Percentiles rank a stretch among this genome's conserved stretches.
phyloP scores from a whole-genome alignment of 2,888 invertebrate genomes.

The Ischnus inquisitorius region DNA sequence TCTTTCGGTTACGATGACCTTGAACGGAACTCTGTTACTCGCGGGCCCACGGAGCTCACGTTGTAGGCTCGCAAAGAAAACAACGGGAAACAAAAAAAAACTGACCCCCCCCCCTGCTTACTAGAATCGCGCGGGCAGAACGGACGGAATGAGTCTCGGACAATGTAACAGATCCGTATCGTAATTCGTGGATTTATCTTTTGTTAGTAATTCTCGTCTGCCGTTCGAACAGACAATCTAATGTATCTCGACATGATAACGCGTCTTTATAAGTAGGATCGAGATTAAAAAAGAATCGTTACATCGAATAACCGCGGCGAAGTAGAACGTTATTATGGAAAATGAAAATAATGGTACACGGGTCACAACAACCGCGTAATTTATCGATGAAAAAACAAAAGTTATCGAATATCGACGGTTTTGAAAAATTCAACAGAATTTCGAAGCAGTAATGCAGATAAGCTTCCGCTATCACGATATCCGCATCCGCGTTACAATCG shows the following conservation, averaged over 20 bases:
- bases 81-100: not conserved
- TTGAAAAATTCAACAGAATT: too few relatives aligned
- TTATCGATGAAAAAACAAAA: too few relatives aligned
- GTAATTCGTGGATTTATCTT: not conserved
- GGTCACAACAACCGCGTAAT: too few relatives aligned
- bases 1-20: slow-evolving; percentile 7
- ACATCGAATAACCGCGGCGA: too few relatives aligned
- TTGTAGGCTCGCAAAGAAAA: too few relatives aligned
- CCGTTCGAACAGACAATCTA: not conserved
- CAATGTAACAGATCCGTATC: slow-evolving; percentile 8
- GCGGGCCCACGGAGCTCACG: not conserved
- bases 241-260: not conserved
- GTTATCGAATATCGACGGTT: too few relatives aligned
- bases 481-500: not conserved
- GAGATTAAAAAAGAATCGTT: not conserved
- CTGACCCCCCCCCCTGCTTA: not conserved
- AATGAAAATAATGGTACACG: too few relatives aligned
- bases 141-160: not conserved
- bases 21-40: slow-evolving; percentile 9
- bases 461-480: not conserved
- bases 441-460: not conserved
- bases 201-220: not conserved
- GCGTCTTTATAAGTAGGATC: not conserved
- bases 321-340: too few relatives aligned
- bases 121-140: not conserved